Evolutionary conservation across 2,888 invertebrate species (phyloP).

Genomic region (Tenodera sinensis): DNA sequence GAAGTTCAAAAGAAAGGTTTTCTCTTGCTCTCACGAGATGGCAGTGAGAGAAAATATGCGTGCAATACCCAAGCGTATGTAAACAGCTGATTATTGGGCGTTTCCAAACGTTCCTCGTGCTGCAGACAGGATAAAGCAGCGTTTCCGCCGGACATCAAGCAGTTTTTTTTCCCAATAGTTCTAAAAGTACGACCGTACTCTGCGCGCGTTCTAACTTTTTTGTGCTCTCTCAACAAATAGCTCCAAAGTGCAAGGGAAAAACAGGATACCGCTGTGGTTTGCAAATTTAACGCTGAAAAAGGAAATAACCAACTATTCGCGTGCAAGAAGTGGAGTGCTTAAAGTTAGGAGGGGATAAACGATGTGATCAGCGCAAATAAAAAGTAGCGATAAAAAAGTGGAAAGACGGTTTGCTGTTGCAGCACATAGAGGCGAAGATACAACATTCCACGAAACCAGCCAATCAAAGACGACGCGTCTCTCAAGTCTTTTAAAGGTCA

Average conservation of each 20-base stretch:
- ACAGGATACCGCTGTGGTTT: neutral
- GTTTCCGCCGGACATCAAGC: neutral
- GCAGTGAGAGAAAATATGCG: neutral
- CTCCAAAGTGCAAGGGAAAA: neutral
- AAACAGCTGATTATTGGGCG: conserved; percentile 12
- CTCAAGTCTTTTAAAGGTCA: conserved; percentile 18
- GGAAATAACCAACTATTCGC: neutral
- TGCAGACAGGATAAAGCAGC: neutral
- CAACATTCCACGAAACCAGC: neutral
- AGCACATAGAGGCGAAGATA: neutral
- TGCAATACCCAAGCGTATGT: neutral
- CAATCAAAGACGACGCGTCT: neutral
- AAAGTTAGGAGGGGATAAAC: neutral
- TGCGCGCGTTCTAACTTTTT: neutral
- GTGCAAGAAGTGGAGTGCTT: neutral
- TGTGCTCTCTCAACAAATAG: neutral
- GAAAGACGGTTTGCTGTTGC: neutral
- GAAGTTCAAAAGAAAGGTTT: neutral
- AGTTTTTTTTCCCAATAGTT: neutral
- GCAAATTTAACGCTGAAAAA: neutral
- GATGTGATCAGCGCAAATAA: neutral
- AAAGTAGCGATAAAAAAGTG: neutral
- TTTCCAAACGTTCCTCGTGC: neutral
- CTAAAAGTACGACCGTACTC: neutral
- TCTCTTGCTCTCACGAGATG: neutral